These are phyloP conservation scores for Augochlora pura DNA, from an alignment of 1,140 invertebrate species.

Conservation along the genomic window DNA sequence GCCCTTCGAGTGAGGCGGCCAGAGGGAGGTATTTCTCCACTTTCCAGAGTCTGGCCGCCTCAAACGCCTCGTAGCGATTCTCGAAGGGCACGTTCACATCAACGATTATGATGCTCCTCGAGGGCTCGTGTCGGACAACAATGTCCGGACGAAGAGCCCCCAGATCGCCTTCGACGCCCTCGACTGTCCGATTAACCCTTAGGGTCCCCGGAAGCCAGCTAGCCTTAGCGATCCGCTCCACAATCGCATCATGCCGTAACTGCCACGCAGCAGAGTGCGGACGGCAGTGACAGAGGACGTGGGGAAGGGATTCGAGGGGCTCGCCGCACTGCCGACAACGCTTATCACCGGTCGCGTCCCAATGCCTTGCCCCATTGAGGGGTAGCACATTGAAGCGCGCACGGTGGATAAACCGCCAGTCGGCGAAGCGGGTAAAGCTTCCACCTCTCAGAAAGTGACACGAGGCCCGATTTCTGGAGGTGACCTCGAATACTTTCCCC, in stretches of 20 bases:
- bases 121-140: background rate
- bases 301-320: no score
- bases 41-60: background rate
- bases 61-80: background rate
- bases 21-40: no score
- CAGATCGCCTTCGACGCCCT: background rate
- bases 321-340: no score
- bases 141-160: background rate
- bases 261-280: background rate
- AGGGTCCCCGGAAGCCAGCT: background rate
- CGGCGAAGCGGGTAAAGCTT: background rate
- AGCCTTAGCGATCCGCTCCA: background rate
- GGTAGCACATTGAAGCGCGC: background rate
- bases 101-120: no score
- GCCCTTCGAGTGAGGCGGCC: background rate
- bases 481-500: background rate
- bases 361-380: background rate
- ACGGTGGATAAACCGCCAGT: background rate
- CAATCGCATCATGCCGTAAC: background rate
- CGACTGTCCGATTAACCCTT: background rate
- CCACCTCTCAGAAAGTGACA: no score
- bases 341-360: no score
- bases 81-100: background rate
- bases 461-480: no score
- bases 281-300: no score